Conservation (phyloP, 2,888 invertebrate genomes). For the Philereme vetulata region DNA sequence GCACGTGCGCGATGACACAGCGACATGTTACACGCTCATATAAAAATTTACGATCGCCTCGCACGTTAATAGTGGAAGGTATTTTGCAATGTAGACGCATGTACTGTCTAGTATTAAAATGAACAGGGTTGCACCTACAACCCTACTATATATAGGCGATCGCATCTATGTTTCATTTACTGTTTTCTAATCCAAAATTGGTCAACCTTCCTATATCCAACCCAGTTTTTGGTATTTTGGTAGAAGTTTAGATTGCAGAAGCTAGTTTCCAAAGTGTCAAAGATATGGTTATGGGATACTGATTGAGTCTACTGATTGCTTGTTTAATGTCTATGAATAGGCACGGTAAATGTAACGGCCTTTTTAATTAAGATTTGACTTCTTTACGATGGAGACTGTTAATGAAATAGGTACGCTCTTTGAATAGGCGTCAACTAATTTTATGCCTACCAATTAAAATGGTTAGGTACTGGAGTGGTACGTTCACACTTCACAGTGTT, state of each 20-base stretch:
- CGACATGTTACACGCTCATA: constrained; percentile 62
- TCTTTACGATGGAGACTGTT: constrained; percentile 25
- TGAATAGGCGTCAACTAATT: constrained; percentile 8
- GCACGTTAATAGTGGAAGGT: constrained; percentile 56
- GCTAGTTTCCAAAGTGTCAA: background rate
- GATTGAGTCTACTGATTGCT: constrained; percentile 17
- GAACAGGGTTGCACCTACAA: too few relatives aligned
- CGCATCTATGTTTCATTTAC: too few relatives aligned
- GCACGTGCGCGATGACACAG: constrained; percentile 53
- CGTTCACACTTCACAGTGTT: too few relatives aligned
- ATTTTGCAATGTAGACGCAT: constrained; percentile 40
- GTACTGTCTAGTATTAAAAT: background rate
- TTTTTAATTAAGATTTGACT: constrained; percentile 34
- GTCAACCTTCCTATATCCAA: too few relatives aligned
- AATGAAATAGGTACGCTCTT: constrained; percentile 6
- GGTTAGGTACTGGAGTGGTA: background rate
- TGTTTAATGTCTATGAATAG: constrained; percentile 27
- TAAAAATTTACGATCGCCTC: constrained; percentile 70
- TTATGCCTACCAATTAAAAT: background rate
- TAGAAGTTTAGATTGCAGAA: too few relatives aligned
- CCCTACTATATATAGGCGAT: too few relatives aligned
- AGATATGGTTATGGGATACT: constrained; percentile 10
- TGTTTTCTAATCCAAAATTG: too few relatives aligned
- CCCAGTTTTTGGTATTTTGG: too few relatives aligned
- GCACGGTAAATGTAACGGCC: constrained; percentile 26